phyloP scores from a whole-genome alignment of 2,113 vertebrate species.

The Paradoxurus hermaphroditus region DNA sequence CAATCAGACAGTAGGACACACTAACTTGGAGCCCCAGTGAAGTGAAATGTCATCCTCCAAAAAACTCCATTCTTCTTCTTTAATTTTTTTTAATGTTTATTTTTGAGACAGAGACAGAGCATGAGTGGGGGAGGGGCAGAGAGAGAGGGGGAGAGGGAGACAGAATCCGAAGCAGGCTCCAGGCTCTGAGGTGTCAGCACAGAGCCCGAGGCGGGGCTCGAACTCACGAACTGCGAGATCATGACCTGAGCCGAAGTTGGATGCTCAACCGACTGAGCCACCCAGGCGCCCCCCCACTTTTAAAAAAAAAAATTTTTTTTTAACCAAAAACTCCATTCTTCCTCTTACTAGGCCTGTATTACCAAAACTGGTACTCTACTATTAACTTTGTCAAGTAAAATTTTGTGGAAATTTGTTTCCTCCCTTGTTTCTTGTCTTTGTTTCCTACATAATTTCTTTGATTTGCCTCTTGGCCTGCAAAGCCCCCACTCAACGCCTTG shows the following conservation, averaged over 20 bases:
- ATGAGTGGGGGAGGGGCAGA: too few relatives aligned
- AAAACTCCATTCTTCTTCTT: background rate
- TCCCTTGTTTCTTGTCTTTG: background rate
- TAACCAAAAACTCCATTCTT: background rate
- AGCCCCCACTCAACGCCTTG: background rate
- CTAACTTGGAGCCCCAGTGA: background rate
- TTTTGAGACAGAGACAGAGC: too few relatives aligned
- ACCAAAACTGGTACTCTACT: background rate
- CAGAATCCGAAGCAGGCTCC: too few relatives aligned
- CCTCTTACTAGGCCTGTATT: background rate
- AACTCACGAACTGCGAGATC: too few relatives aligned
- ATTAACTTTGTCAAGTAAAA: background rate
- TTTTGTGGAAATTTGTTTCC: background rate
- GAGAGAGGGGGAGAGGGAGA: too few relatives aligned
- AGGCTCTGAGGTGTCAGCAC: too few relatives aligned
- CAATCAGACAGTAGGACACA: background rate
- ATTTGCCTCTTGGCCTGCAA: background rate
- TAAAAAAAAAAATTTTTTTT: too few relatives aligned
- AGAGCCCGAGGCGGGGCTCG: too few relatives aligned
- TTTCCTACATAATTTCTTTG: background rate
- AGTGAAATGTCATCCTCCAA: background rate
- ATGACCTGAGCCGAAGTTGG: too few relatives aligned
- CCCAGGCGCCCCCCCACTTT: too few relatives aligned
- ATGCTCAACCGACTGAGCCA: too few relatives aligned
- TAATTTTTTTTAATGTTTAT: too few relatives aligned